Base-by-base conservation (phyloP, 2,113 vertebrate species). In the Amphiprion percula region DNA sequence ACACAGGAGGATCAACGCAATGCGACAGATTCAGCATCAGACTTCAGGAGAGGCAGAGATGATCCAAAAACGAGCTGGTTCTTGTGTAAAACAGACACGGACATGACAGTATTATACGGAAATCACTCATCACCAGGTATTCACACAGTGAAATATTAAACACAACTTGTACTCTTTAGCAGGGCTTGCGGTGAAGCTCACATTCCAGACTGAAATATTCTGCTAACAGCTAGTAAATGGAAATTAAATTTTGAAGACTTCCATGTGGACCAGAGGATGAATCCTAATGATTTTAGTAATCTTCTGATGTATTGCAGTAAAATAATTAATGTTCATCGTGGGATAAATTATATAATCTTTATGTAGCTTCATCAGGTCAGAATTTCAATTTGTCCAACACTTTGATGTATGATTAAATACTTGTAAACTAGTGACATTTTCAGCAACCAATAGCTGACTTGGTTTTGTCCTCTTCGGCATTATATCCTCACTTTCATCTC, bases 101-200 rank as follows among this genome's bases (percentile, higher is more conserved):
- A 89, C 49, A 80, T 84, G 66, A 5, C 58, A 9, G 65, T 70
- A 30, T 33, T 89, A 14, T 10, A 75, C 0, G 53, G 19, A 24
- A 84, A 84, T 75, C 54, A 17, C 58, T 85, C 79, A 23, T 3
- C 62, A n/a, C 77, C 90, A 90, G 90, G 91, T 91, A 91, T 11
- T 21, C 17, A 1, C 26, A 46, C 24, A 44, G 5, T 46, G 24
- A 12, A 44, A 15, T 52, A 47, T 30, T 11, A 14, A 26, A 46
- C 28, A 24, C 21, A 30, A 14, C 8, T 23, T 9, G 24, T 52
- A 39, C 41, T 65, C 26, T 30, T 64, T 37, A 37, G 33, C 33
- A 37, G 33, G 8, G 33, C 33, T 37, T 10, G 33, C 8, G 1
- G 33, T 37, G 33, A 9, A 8, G 33, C 33, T 37, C 33, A 37